Conservation (phyloP, 2,797 vertebrate genomes). For the Thaleichthys pacificus region DNA sequence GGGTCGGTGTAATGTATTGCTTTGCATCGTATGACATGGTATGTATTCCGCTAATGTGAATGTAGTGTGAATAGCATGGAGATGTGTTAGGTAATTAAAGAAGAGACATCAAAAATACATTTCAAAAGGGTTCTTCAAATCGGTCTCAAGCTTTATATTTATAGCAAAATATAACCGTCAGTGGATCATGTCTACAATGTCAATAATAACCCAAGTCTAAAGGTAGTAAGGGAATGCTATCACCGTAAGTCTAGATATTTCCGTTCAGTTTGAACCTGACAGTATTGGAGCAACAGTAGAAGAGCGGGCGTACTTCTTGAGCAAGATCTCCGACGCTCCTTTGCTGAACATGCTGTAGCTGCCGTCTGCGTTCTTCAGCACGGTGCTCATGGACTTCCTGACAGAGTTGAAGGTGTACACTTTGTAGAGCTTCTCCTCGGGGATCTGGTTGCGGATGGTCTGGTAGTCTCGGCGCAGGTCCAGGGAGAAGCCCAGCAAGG, state of each 20-base stretch:
- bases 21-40: too few species aligned
- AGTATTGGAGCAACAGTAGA: not conserved
- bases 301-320: slow-evolving; percentile 86
- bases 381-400: slow-evolving; percentile 97
- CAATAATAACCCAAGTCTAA: too few species aligned
- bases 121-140: too few species aligned
- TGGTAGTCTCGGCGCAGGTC: slow-evolving; percentile 90
- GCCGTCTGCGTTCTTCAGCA: slow-evolving; percentile 84
- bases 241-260: not conserved
- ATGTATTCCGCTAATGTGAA: too few species aligned
- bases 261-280: too few species aligned
- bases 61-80: too few species aligned
- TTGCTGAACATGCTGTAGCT: slow-evolving; percentile 97
- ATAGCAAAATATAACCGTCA: too few species aligned
- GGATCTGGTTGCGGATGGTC: slow-evolving; percentile 81
- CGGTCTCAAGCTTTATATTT: too few species aligned
- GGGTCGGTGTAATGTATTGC: too few species aligned
- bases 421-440: slow-evolving; percentile 94
- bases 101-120: too few species aligned
- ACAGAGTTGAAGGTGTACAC: slow-evolving; percentile 98
- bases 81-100: too few species aligned
- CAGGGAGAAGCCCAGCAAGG: slow-evolving; percentile 87
- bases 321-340: slow-evolving; percentile 95
- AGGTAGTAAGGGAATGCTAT: not conserved
- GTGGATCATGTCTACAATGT: too few species aligned